Evolutionary conservation across 2,888 invertebrate species (phyloP).

Genomic region (Caenorhabditis uteleia): DNA sequence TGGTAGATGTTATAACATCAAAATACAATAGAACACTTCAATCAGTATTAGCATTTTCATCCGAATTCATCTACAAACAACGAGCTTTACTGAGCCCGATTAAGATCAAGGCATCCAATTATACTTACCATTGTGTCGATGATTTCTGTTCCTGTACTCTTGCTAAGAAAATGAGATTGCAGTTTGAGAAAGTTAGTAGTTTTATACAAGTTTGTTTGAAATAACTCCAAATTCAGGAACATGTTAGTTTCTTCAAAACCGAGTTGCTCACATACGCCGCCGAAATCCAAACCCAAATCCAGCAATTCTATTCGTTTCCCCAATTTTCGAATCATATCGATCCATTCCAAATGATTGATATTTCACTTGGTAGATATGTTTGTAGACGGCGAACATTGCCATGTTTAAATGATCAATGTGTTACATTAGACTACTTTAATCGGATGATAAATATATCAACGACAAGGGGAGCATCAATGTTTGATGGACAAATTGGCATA

Average conservation of each 20-base stretch:
- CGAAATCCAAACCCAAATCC: neutral
- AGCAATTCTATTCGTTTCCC: too few relatives aligned
- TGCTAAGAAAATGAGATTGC: conserved; percentile 21
- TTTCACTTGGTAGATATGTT: conserved; percentile 24
- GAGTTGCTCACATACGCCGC: neutral
- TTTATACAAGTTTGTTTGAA: too few relatives aligned
- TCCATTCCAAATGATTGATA: conserved; percentile 40
- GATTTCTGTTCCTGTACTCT: conserved; percentile 34
- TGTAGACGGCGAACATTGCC: conserved; percentile 30
- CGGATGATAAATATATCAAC: conserved; percentile 44
- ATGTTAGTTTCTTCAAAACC: conserved; percentile 15
- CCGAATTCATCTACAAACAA: conserved; percentile 75
- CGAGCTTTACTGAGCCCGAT: conserved; percentile 16
- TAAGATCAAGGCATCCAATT: conserved; percentile 33
- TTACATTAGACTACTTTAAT: conserved; percentile 31
- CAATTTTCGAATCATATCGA: conserved; percentile 11
- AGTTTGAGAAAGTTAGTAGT: conserved; percentile 24
- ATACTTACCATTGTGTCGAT: conserved; percentile 46
- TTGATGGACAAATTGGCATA: conserved; percentile 18
- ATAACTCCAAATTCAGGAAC: too few relatives aligned
- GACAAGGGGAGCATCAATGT: conserved; percentile 34
- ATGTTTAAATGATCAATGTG: conserved; percentile 20
- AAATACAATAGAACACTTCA: conserved; percentile 88
- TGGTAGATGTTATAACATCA: conserved; percentile 75
- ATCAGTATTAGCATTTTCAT: conserved; percentile 83